Percentiles rank a stretch among this genome's conserved stretches.
These are phyloP conservation scores for Proisotoma minuta DNA, from an alignment of 2,888 invertebrate genomes.

Conservation along the genomic window DNA sequence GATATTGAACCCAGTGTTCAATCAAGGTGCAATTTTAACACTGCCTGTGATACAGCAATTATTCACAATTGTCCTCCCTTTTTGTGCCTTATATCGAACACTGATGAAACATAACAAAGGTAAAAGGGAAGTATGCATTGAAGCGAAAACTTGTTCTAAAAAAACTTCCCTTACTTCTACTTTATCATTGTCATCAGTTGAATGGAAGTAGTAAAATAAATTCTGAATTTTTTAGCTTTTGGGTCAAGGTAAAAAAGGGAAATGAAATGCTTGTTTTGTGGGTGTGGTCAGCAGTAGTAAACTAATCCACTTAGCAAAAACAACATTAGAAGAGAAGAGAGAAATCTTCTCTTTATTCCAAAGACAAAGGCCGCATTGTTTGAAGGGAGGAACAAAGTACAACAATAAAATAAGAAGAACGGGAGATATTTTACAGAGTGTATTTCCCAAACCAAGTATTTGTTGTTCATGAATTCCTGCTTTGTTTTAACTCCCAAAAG, in stretches of 20 bases:
- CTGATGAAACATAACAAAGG: background rate
- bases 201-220: background rate
- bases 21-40: no score
- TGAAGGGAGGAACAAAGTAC: background rate
- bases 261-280: background rate
- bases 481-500: slow-evolving; percentile 8
- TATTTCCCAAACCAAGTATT: background rate
- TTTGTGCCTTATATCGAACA: background rate
- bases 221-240: background rate
- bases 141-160: background rate
- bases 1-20: background rate
- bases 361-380: background rate
- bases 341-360: no score
- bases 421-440: background rate
- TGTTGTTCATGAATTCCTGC: background rate
- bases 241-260: background rate
- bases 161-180: slow-evolving; percentile 6
- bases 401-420: background rate
- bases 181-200: slow-evolving; percentile 13
- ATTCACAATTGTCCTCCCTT: no score
- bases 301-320: slow-evolving; percentile 4
- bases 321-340: no score
- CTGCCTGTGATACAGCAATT: no score
- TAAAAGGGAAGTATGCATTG: background rate
- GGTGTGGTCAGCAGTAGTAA: background rate